A percentile compares a stretch with the other conserved stretches of the same genome.
phyloP scores from a whole-genome alignment of 2,797 vertebrate genomes.

The Lithobates pipiens region DNA sequence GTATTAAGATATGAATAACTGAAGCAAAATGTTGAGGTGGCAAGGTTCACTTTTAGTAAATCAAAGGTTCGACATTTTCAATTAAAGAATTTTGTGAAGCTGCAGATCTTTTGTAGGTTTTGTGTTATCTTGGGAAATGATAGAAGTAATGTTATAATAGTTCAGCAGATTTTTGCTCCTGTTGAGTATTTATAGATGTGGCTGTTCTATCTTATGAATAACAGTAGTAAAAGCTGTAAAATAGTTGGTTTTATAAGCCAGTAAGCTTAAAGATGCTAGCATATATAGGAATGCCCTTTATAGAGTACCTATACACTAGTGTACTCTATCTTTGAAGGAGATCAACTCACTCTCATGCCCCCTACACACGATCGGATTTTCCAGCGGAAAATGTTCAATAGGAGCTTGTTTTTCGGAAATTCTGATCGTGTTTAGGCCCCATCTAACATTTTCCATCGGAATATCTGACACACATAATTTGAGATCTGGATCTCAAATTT shows the following conservation, averaged over 20 bases:
- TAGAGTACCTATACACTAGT: too few relatives aligned
- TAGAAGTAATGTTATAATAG: neutral
- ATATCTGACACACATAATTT: too few relatives aligned
- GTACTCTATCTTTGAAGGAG: too few relatives aligned
- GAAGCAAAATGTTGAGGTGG: neutral
- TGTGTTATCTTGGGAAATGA: neutral
- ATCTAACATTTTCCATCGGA: too few relatives aligned
- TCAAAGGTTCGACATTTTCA: neutral
- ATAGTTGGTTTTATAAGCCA: neutral
- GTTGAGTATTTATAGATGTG: neutral
- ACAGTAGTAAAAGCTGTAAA: neutral
- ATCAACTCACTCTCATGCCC: too few relatives aligned
- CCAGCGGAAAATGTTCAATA: too few relatives aligned
- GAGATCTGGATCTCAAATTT: too few relatives aligned
- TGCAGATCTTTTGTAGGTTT: neutral
- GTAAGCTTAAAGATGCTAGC: neutral
- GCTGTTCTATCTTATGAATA: neutral
- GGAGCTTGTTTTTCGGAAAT: too few relatives aligned
- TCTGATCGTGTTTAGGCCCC: too few relatives aligned
- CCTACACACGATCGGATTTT: too few relatives aligned
- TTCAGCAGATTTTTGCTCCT: neutral
- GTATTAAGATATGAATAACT: neutral
- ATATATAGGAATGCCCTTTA: neutral
- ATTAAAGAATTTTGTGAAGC: neutral
- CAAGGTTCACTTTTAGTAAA: neutral